phyloP scores from a whole-genome alignment of 1,140 invertebrate species.

The Heliconius himera region DNA sequence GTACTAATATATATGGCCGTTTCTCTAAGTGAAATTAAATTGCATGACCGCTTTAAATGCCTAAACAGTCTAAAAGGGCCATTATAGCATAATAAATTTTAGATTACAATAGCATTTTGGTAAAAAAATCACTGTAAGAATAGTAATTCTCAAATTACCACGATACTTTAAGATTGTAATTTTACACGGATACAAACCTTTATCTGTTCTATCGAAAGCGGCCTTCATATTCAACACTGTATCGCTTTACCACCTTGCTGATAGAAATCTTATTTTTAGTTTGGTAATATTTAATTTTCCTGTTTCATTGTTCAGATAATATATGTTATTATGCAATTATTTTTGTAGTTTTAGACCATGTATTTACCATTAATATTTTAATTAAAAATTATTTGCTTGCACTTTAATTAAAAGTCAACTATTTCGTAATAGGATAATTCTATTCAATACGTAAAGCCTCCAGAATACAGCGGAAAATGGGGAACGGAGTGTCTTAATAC shows the following conservation, averaged over 20 bases:
- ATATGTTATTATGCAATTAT: conserved; percentile 46
- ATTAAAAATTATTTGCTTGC: background rate
- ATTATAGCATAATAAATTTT: background rate
- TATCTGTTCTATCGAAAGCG: conserved; percentile 52
- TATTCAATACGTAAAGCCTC: background rate
- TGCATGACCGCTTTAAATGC: background rate
- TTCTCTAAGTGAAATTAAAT: background rate
- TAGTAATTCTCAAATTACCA: background rate
- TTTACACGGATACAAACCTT: conserved; percentile 27
- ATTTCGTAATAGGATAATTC: background rate
- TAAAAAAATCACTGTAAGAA: background rate
- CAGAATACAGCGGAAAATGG: too few species aligned
- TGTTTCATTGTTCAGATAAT: conserved; percentile 50
- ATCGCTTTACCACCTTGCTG: conserved; percentile 57
- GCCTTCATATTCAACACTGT: conserved; percentile 57
- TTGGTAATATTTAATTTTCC: conserved; percentile 52
- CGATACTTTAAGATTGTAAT: conserved; percentile 15
- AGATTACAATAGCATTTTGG: background rate
- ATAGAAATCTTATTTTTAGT: conserved; percentile 61
- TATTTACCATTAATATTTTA: background rate
- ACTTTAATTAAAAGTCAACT: background rate
- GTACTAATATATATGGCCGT: too few species aligned
- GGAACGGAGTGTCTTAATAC: too few species aligned
- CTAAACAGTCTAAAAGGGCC: background rate
- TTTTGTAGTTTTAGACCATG: conserved; percentile 34